Base-by-base conservation (phyloP, 2,113 vertebrate genomes). In the Carassius gibelio region DNA sequence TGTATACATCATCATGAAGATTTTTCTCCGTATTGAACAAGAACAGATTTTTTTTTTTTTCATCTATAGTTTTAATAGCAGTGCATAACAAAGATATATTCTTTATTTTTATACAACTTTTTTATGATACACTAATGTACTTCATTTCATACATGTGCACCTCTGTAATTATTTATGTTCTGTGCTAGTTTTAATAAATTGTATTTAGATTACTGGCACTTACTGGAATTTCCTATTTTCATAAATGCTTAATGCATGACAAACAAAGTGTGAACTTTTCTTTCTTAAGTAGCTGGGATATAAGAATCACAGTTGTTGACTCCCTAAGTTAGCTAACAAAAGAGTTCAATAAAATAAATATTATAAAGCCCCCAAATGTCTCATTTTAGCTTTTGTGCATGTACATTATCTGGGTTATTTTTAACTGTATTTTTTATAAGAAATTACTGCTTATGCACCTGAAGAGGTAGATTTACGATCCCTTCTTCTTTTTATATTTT, bases 1-100 rank as follows among this genome's bases (percentile, higher is more conserved):
- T 77, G 90, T 96, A 95, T 93, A 94, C 94, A n/a, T 95, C 96
- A 86, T 96, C 94, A 89, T 97, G 89, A 95, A 85, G 91, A 62
- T 4, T 48, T 48, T 48, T 11, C 88, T 1, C 79, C 86, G 75
- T 87, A 1, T 88, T 86, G 88, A 89, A 90, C 88, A 84, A 59
- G 82, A 66, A 91, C 87, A 88, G 77, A 90, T 26, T 26, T 26
- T 26, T 26, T 14, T 13, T 45, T 74, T 42, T 42, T 71, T 71
- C 15, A n/a, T 13, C 84, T n/a, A 14, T 57, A 52, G 38, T 45
- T 48, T 81, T 85, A 88, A 89, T 90, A 88, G 90, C 93, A 90
- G 87, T 92, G 90, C 93, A 91, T 90, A 94, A 90, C 85, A 91
- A 89, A 92, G 88, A 92, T 90, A 90, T 93, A 93, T 92, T 87